Evolutionary conservation across 2,888 invertebrate genomes (phyloP).

Genomic region (Nomada ferruginata): DNA sequence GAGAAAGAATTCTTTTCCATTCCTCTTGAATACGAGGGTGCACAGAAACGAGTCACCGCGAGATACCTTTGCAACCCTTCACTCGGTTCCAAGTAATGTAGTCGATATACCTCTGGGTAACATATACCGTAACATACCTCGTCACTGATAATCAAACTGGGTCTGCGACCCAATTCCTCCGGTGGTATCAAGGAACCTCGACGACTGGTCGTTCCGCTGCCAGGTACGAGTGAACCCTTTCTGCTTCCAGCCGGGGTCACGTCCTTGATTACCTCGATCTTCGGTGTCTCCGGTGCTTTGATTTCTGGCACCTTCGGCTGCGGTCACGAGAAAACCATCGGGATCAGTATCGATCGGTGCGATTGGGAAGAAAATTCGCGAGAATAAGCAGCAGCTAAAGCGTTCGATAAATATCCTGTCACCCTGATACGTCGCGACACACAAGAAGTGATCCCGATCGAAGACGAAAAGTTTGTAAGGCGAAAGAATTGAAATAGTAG

Average conservation of each 20-base stretch:
- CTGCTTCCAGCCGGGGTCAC: slow-evolving; percentile 89
- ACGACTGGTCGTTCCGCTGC: slow-evolving; percentile 88
- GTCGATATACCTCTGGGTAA: slow-evolving; percentile 53
- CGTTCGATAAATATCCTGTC: not conserved
- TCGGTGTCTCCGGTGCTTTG: slow-evolving; percentile 90
- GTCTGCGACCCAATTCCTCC: slow-evolving; percentile 93
- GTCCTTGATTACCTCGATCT: slow-evolving; percentile 94
- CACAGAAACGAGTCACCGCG: not conserved
- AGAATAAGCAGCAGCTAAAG: not conserved
- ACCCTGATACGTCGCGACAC: not conserved
- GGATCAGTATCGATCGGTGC: slow-evolving; percentile 3
- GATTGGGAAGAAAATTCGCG: not conserved
- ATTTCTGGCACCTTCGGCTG: slow-evolving; percentile 85
- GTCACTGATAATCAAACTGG: slow-evolving; percentile 96
- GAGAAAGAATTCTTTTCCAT: no score
- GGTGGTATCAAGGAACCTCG: slow-evolving; percentile 95
- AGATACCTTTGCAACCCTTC: slow-evolving; percentile 36
- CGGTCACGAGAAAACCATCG: slow-evolving; percentile 23
- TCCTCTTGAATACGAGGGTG: not conserved
- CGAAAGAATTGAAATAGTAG: no score
- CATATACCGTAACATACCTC: slow-evolving; percentile 89
- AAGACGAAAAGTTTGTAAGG: not conserved
- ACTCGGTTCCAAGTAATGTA: slow-evolving; percentile 34
- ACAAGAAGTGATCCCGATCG: not conserved
- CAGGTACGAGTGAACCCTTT: slow-evolving; percentile 90